Evolutionary conservation across 2,888 invertebrate species (phyloP), one percentile per base, ranked within the genome.

Genomic region (Chrysolina haemoptera): DNA sequence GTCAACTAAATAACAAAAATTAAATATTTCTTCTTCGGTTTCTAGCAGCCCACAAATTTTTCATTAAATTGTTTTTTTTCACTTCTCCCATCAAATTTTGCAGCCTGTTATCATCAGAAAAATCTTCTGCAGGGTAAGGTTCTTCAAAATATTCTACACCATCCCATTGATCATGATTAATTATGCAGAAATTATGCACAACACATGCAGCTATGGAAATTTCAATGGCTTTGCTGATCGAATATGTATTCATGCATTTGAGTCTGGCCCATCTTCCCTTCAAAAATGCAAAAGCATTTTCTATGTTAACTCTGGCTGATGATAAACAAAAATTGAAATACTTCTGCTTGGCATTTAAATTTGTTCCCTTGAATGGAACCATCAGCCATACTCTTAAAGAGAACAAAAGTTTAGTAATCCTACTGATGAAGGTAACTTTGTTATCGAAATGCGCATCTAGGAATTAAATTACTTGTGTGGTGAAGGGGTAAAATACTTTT

Each of bases 211-310:
- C 50, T 50, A 50, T 48, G 16, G 48, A 16, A 48, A 48, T 48
- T 48, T 48, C 48, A 6, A 48, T 48, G 48, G 48, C 48, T 48
- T 48, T 48, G n/a, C 48, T 48, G 48, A 48, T n/a, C 14, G 48
- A 48, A 48, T 48, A 48, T 6, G 48, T 48, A 48, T 48, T n/a
- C n/a, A 48, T 48, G 48, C n/a, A 48, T n/a, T 48, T n/a, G 48
- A 48, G 48, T 48, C 48, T 48, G 48, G 48, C 48, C 48, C 48
- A 48, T 48, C 48, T 48, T 48, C 48, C 48, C 48, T 48, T 48
- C 48, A 48, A 48, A 48, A 48, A 48, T 48, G 48, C 48, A 48
- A 48, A 48, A 14, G 48, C 48, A 48, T 48, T 48, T 48, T 48
- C 48, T 48, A 48, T 48, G 48, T n/a, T 48, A n/a, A 48, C 48